These are phyloP conservation scores for Hoplias malabaricus DNA, from an alignment of 2,113 vertebrate species.

Conservation along the genomic window DNA sequence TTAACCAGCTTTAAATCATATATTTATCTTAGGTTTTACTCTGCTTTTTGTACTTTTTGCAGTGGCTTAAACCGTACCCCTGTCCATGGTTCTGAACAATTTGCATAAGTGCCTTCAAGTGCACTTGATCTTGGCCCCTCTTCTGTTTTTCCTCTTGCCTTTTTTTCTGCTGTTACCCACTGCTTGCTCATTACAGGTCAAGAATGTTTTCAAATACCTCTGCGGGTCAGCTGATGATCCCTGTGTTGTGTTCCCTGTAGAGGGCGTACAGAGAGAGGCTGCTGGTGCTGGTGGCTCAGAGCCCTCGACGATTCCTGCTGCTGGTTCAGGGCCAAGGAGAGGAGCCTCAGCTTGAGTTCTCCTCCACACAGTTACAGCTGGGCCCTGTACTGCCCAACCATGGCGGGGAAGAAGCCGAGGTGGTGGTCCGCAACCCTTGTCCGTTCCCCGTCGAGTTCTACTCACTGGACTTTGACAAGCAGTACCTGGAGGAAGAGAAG, in stretches of 20 bases:
- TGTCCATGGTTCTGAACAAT: no score
- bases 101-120: neutral
- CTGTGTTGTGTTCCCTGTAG: conserved; percentile 63
- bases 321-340: conserved; percentile 74
- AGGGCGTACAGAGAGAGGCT: conserved; percentile 75
- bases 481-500: conserved; percentile 84
- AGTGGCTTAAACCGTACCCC: no score
- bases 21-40: no score
- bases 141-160: neutral
- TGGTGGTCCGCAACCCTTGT: conserved; percentile 83
- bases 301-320: conserved; percentile 69
- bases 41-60: no score
- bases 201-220: neutral
- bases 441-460: conserved; percentile 89
- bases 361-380: conserved; percentile 69
- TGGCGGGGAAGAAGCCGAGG: conserved; percentile 63
- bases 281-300: conserved; percentile 72
- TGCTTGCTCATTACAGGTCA: neutral
- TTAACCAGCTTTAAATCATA: no score
- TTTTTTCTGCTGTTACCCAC: neutral
- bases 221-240: neutral
- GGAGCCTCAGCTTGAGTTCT: conserved; percentile 81
- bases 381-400: conserved; percentile 75
- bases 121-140: neutral
- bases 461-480: conserved; percentile 84